phyloP scores from a whole-genome alignment of 2,888 invertebrate species.

The Lypha dubia region DNA sequence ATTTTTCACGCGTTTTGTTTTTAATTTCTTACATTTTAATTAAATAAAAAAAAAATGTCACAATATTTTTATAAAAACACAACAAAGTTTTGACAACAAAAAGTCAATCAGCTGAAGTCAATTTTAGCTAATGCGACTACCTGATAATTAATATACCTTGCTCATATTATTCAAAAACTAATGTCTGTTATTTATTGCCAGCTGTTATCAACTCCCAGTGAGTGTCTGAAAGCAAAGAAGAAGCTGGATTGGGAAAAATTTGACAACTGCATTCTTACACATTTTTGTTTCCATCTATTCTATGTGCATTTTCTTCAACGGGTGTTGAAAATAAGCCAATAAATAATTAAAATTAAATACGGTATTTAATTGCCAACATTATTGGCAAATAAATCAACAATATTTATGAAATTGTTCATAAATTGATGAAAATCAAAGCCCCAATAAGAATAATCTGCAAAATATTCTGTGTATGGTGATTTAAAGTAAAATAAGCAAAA shows the following conservation, averaged over 20 bases:
- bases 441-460: constrained; percentile 16
- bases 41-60: too few relatives aligned
- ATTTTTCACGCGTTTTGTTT: too few relatives aligned
- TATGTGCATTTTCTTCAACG: constrained; percentile 65
- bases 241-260: constrained; percentile 36
- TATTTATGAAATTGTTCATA: constrained; percentile 36
- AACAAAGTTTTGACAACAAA: too few relatives aligned
- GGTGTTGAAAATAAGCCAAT: constrained; percentile 42
- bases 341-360: constrained; percentile 27
- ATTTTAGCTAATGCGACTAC: too few relatives aligned
- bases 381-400: constrained; percentile 55
- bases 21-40: too few relatives aligned
- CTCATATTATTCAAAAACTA: neutral
- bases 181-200: too few relatives aligned
- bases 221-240: constrained; percentile 3
- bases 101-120: too few relatives aligned
- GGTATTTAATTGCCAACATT: constrained; percentile 45
- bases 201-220: neutral
- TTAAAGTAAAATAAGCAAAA: constrained; percentile 40
- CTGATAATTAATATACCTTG: too few relatives aligned
- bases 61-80: too few relatives aligned
- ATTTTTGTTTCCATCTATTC: constrained; percentile 43
- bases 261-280: constrained; percentile 63
- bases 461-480: constrained; percentile 41
- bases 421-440: constrained; percentile 7